These are phyloP conservation scores for Habroteleia sp. DNA, from an alignment of 2,888 invertebrate genomes.

Conservation along the genomic window DNA sequence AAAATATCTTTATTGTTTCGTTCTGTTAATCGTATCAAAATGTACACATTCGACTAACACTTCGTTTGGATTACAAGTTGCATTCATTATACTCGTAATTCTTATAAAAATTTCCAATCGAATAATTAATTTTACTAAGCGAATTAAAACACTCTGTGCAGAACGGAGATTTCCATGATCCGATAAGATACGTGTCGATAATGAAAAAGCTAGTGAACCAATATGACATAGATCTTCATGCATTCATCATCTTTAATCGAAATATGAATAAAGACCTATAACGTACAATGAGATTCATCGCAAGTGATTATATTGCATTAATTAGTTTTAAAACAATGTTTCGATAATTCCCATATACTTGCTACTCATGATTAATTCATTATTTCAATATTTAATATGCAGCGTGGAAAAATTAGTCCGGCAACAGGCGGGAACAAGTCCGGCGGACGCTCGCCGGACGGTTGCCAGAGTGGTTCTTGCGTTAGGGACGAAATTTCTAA, in stretches of 20 bases:
- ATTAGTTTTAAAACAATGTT: constrained; percentile 13
- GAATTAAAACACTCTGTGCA: constrained; percentile 44
- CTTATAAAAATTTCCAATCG: constrained; percentile 52
- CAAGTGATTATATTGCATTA: constrained; percentile 12
- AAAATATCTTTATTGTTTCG: no score
- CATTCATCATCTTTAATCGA: constrained; percentile 22
- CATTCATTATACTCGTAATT: constrained; percentile 45
- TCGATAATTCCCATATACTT: no score
- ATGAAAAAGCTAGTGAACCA: constrained; percentile 47
- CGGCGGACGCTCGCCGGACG: no score
- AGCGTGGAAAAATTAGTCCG: no score
- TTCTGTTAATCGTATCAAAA: no score
- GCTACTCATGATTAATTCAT: neutral
- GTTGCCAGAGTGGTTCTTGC: no score
- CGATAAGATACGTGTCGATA: constrained; percentile 49
- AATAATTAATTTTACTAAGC: constrained; percentile 57
- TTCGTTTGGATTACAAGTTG: constrained; percentile 42
- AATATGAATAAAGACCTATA: constrained; percentile 21
- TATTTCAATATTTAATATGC: no score
- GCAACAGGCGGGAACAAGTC: no score
- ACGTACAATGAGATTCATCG: constrained; percentile 22
- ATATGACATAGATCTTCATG: constrained; percentile 41
- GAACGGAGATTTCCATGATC: constrained; percentile 61
- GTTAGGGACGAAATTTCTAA: no score
- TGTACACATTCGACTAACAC: constrained; percentile 18